Conservation (phyloP, 1,140 invertebrate species). For the Drosophila rhopaloa region DNA sequence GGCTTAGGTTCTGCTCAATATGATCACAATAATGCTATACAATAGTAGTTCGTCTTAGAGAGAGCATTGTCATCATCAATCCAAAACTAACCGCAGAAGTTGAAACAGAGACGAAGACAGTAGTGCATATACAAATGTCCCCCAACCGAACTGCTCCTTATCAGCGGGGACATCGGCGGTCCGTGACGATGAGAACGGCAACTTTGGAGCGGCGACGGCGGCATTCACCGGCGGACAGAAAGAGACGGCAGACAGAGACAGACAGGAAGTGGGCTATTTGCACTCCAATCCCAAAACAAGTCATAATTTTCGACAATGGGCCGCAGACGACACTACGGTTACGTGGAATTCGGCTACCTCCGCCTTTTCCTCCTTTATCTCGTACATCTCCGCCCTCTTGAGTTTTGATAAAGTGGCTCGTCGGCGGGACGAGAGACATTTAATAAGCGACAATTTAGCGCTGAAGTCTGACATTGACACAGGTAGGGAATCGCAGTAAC, state of each 20-base stretch:
- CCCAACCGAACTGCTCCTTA: conserved; percentile 40
- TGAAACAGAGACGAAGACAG: conserved; percentile 19
- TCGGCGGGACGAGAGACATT: conserved; percentile 43
- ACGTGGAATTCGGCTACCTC: conserved; percentile 61
- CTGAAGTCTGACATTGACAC: conserved; percentile 77
- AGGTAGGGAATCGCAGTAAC: conserved; percentile 46
- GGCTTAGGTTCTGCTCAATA: too few species aligned
- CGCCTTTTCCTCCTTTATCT: conserved; percentile 11
- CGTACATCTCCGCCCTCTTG: conserved; percentile 2
- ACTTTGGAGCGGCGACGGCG: conserved; percentile 27
- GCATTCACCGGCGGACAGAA: conserved; percentile 33
- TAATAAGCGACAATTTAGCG: conserved; percentile 82
- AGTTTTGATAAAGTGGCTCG: conserved; percentile 59
- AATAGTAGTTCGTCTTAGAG: too few species aligned
- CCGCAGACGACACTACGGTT: conserved; percentile 55
- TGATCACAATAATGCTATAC: too few species aligned
- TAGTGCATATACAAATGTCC: conserved; percentile 44
- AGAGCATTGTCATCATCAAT: background rate
- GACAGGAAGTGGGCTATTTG: conserved; percentile 82
- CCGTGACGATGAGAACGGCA: conserved; percentile 69
- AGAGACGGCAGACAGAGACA: conserved; percentile 18
- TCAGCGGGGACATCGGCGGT: conserved; percentile 66
- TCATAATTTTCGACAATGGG: conserved; percentile 78
- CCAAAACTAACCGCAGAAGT: conserved; percentile 5
- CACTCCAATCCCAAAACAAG: conserved; percentile 75